A percentile compares a stretch with the other conserved stretches of the same genome.
phyloP scores from a whole-genome alignment of 2,888 invertebrate species.

The Dusona sp. region DNA sequence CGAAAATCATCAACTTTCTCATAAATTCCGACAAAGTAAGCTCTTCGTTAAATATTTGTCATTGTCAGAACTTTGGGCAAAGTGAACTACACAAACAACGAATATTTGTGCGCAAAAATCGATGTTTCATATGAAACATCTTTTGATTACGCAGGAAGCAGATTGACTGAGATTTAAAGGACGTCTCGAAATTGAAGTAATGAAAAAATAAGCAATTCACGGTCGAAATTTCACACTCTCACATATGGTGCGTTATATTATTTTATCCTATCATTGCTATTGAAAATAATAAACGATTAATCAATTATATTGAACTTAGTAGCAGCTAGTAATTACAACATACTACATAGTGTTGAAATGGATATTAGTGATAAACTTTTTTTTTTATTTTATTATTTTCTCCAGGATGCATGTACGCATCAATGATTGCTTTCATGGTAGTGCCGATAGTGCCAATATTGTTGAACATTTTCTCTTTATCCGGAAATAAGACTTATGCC shows the following conservation, averaged over 20 bases:
- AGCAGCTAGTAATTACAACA: neutral
- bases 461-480: slow-evolving; percentile 53
- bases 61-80: neutral
- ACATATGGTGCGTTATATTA: slow-evolving; percentile 47
- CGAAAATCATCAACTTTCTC: slow-evolving; percentile 67
- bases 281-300: neutral
- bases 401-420: slow-evolving; percentile 69
- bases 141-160: slow-evolving; percentile 61
- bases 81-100: neutral
- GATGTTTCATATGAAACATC: slow-evolving; percentile 67
- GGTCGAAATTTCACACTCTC: slow-evolving; percentile 66
- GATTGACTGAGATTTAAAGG: slow-evolving; percentile 66
- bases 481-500: slow-evolving; percentile 62
- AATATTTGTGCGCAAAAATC: neutral
- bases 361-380: neutral
- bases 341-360: neutral
- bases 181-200: slow-evolving; percentile 61
- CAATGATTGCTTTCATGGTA: slow-evolving; percentile 70
- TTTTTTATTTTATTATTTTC: neutral
- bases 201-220: slow-evolving; percentile 65
- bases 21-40: slow-evolving; percentile 66
- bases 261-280: neutral
- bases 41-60: neutral
- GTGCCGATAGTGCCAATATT: slow-evolving; percentile 67
- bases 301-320: neutral